phyloP scores from a whole-genome alignment of 2,113 vertebrate genomes.

The Passer montanus region DNA sequence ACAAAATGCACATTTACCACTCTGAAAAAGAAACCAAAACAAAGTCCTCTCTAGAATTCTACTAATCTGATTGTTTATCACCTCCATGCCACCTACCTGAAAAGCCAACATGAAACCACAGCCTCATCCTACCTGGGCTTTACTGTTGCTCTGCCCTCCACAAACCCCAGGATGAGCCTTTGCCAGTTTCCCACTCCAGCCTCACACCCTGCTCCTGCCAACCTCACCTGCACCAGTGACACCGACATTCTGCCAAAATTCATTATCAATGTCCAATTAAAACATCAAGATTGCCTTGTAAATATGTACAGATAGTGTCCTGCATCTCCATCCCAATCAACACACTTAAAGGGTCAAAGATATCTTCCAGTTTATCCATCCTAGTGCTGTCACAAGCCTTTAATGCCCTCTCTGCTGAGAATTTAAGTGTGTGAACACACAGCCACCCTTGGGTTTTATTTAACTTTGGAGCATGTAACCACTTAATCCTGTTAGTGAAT shows the following conservation, averaged over 20 bases:
- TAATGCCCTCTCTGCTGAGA: not conserved
- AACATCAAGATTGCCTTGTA: not conserved
- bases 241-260: not conserved
- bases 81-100: not conserved
- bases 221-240: not conserved
- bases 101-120: not conserved
- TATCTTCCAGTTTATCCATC: not conserved
- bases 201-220: not conserved
- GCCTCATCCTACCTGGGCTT: not conserved
- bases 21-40: not conserved
- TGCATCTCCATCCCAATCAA: not conserved
- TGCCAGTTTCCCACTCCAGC: not conserved
- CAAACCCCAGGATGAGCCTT: not conserved
- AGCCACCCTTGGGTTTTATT: not conserved
- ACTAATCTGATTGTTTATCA: not conserved
- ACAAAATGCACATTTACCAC: not conserved
- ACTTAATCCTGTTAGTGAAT: not conserved
- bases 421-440: fast-evolving
- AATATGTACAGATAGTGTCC: not conserved
- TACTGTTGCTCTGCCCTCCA: not conserved
- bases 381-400: not conserved
- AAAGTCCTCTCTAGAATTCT: not conserved
- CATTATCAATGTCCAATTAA: not conserved
- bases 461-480: not conserved
- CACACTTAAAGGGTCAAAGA: not conserved